Base-by-base conservation (phyloP, 2,888 invertebrate genomes). In the Agonopterix arenella region DNA sequence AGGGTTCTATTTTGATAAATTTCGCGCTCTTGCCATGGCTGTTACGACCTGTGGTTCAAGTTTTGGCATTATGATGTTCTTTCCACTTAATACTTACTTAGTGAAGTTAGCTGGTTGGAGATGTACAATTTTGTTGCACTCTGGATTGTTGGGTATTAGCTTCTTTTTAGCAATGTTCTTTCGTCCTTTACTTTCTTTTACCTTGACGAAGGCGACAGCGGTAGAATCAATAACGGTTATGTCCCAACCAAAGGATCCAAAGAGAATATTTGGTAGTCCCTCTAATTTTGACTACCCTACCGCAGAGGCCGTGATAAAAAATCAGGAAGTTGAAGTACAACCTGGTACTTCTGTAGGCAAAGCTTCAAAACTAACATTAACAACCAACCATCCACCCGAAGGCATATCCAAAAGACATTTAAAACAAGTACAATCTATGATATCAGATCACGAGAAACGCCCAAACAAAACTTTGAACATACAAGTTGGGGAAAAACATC, bases 1-100 rank as follows among this genome's bases (percentile, higher is more conserved):
- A 1, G 86, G 88, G n/a, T 89, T 88, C 68, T 86, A 89, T 65
- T 89, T 89, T 62, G 85, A 86, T 60, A 80, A 60, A 59, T 61
- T 80, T 36, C 72, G 88, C 13, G 68, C 85, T 3, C 28, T 86
- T 40, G 84, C 85, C 10, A 60, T 88, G 56, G 54, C 86, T 8
- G 67, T 86, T 57, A 59, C 81, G 41, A 68, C 75, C 1, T 63
- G 69, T 54, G 88, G 88, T 44, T 83, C 85, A 13, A 83, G 85
- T 66, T 37, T 76, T 43, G 88, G 88, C n/a, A 62, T 85, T 16
- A 81, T 76, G 76, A 7, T 68, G 11, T 68, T 85, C 63, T 85
- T 71, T 60, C 76, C 77, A 41, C 38, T 80, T 45, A 86, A 88
- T 61, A 48, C 70, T 11, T 66, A 76, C 54, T 58, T 88, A 53